Evolutionary conservation across 1,140 invertebrate genomes (phyloP).

Genomic region (Micrasema minimum): DNA sequence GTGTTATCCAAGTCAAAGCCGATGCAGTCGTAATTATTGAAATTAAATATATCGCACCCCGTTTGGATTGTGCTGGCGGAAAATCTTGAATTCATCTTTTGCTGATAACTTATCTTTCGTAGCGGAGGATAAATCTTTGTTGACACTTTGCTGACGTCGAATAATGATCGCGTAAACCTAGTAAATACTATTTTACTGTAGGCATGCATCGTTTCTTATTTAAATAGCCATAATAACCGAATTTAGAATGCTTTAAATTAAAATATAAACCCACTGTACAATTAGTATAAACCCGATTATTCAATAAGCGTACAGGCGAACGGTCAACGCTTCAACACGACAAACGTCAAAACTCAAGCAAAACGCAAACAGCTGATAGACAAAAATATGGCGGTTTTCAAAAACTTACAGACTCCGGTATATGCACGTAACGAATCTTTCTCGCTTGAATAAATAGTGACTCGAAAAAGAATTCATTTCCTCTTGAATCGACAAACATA

Average conservation of each 20-base stretch:
- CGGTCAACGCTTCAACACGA: neutral
- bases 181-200: slow-evolving; percentile 17
- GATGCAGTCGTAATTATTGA: slow-evolving; percentile 79
- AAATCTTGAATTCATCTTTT: slow-evolving; percentile 53
- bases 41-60: slow-evolving; percentile 60
- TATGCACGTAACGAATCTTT: slow-evolving; percentile 75
- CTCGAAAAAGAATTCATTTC: slow-evolving; percentile 64
- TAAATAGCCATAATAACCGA: no score
- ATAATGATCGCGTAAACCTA: neutral
- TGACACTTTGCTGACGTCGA: slow-evolving; percentile 4
- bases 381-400: slow-evolving; percentile 7
- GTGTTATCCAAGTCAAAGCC: slow-evolving; percentile 87
- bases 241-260: neutral
- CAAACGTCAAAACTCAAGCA: neutral
- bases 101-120: slow-evolving; percentile 10
- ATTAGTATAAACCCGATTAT: neutral
- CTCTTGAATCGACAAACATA: slow-evolving; percentile 68
- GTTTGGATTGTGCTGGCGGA: slow-evolving; percentile 58
- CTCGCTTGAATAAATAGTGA: slow-evolving; percentile 72
- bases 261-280: neutral
- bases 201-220: slow-evolving; percentile 9
- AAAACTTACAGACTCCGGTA: slow-evolving; percentile 71
- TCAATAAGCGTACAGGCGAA: neutral
- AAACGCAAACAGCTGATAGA: slow-evolving; percentile 17
- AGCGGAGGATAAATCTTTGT: neutral